Base-by-base conservation (phyloP, 2,797 vertebrate genomes). In the Semotilus atromaculatus region DNA sequence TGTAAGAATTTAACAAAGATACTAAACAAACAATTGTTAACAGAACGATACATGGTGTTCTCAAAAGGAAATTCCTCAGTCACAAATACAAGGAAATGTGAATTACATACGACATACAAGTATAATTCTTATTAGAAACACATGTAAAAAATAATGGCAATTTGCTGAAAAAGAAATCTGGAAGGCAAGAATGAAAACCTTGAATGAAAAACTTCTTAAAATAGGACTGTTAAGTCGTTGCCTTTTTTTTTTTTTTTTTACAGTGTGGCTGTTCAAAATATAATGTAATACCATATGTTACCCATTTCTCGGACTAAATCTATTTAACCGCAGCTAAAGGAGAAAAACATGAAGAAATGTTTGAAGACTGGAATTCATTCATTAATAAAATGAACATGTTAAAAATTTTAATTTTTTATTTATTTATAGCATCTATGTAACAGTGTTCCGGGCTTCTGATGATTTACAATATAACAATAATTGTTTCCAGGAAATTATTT, bases 321-420 rank as follows among this genome's bases (percentile, higher is more conserved):
- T 51, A 58, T 29, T 71, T 55, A 71, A 58, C 70, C 71, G 66
- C 40, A 82, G 29, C 29, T 51, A 66, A 74, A 64, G 21, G 16
- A 74, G 29, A 74, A 82, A 64, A 82, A 51, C 71, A 74, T 53
- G 58, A 34, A 79, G 18, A 48, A 62, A n/a, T 64, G 70, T 64
- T 82, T 82, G 18, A 82, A 48, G 29, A 36, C 29, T 73, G 23
- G 58, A 82, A 66, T 53, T 34, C 71, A 34, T 66, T 62, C 34
- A 66, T 51, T 64, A 75, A 74, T 31, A 36, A 43, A 64, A 48
- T 71, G 7, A 73, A 82, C 40, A 77, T 77, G 53, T 58, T 40
- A 14, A 60, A 40, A 60, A 73, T 19, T 5, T 31, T 8, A 18
- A n/a, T 31, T 13, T 51, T 34, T 26, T 81, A 81, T 80, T 68